Base-by-base conservation (phyloP, 2,888 invertebrate species). In the Philopedon plagiatum region DNA sequence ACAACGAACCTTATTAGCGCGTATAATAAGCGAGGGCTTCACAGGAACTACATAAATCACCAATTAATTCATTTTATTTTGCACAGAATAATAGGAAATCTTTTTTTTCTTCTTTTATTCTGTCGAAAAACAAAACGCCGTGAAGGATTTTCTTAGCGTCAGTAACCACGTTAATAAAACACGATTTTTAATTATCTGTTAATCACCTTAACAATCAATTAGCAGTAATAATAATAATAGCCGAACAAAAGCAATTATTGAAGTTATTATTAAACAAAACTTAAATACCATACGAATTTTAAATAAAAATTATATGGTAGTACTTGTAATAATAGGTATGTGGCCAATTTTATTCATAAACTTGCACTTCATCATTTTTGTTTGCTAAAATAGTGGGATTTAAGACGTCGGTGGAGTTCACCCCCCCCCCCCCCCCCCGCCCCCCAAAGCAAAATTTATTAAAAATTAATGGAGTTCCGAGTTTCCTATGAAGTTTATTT, bases 61-160 rank as follows among this genome's bases (percentile, higher is more conserved):
- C 7, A 34, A 34, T 8, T 9, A 34, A 34, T 2, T 9, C 34
- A 5, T 44, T 8, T 18, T 7, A 19, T 34, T n/a, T 5, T 29
- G 29, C 29, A 29, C 7, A 29, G 8, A 8, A 46, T 23, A 23
- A 46, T 46, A 46, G 46, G 46, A n/a, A 46, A 46, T 4, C 1
- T 21, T 46, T n/a, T 23, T 46, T 46, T 23, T 23, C 2, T 44
- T 23, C n/a, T 21, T 54, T 46, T 11, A 11, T 13, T 15, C 21
- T 57, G 19, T 57, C 37, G 57, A n/a, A 23, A 39, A 57, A 57
- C 19, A 39, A 37, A 39, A 21, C 3, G 5, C 15, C 18, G 9
- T 56, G 56, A 34, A 56, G 34, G 56, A 15, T 19, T 56, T 34
- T 34, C 18, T 32, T 56, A n/a, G 56, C 34, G 46, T 46, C 21